Base-by-base conservation (phyloP, 2,888 invertebrate species). In the Tetheella fluctuosa region DNA sequence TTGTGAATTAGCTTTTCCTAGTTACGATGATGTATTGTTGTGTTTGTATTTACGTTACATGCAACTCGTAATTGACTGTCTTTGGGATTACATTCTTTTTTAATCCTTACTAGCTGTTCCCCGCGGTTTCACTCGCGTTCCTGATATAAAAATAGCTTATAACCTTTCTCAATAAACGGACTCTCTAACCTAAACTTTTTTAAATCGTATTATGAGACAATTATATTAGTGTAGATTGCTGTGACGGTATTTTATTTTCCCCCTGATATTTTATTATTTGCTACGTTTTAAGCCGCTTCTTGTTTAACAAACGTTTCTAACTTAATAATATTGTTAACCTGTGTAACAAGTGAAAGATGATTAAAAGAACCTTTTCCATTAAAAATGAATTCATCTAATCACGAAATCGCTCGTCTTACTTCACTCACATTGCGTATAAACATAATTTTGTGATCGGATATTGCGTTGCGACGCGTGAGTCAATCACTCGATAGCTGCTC, bases 401-500 rank as follows among this genome's bases (percentile, higher is more conserved):
- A 34, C 23, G 28, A 52, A 56, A 56, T 52, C 25, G 52, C 52
- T 23, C 37, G 56, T 20, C 48, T 48, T 48, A 5, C 39, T 23
- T 20, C 61, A 61, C 59, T 10, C 25, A 59, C 57, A 55, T 72
- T 70, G 71, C 70, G 70, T 71, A 65, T 71, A 66, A 71, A 69
- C 65, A 69, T 66, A 70, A 71, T 71, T 63, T 67, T 65, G 66
- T 67, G 68, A 74, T 77, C 77, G 80, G 81, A 80, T 78, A 76
- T 79, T 79, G 80, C 79, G 79, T 79, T 74, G 77, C 73, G 75
- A 77, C 74, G 76, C 73, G 82, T 85, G 87, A 85, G 80, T 83
- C 81, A 84, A 86, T 84, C 80, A 79, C 68, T 83, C 79, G 83
- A 85, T 85, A 80, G 75, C 65, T 70, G 80, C 69, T 73, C 81